Conservation (phyloP, 2,113 vertebrate species). For the Lepisosteus oculatus region DNA sequence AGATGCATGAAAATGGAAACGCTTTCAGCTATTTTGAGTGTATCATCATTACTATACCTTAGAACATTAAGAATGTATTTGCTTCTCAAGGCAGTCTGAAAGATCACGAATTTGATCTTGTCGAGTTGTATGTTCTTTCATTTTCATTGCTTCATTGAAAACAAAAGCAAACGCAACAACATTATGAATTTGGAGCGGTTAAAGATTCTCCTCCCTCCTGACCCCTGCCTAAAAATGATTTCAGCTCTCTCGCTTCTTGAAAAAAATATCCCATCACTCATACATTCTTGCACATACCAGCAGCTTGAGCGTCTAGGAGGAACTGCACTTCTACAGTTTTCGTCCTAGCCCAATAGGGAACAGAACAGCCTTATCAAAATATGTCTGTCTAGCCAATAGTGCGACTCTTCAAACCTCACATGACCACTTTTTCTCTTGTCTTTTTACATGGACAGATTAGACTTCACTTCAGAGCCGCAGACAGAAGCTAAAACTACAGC, state of each 20-base stretch:
- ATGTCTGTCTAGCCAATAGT: conserved; percentile 74
- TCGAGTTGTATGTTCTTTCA: no score
- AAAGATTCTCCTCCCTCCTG: conserved; percentile 56
- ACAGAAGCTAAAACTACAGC: conserved; percentile 68
- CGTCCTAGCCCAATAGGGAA: conserved; percentile 75
- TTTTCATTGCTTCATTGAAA: no score
- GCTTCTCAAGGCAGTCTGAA: no score
- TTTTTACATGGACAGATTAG: conserved; percentile 69
- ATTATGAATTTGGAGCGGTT: conserved; percentile 26
- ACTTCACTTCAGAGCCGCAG: conserved; percentile 78
- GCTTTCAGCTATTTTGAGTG: no score
- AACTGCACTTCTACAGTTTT: conserved; percentile 60
- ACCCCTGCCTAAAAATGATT: conserved; percentile 55
- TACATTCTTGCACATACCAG: conserved; percentile 78
- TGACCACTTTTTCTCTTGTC: conserved; percentile 73
- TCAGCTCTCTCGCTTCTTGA: conserved; percentile 49
- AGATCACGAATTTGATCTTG: no score
- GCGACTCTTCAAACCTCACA: conserved; percentile 64
- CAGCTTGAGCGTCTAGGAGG: conserved; percentile 49
- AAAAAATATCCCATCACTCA: conserved; percentile 66
- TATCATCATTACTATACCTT: no score
- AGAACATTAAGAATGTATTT: no score
- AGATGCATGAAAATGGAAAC: no score
- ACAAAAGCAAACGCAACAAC: neutral
- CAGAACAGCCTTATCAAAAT: conserved; percentile 71